A percentile compares a stretch with the other conserved stretches of the same genome.
Evolutionary conservation across 2,113 vertebrate genomes (phyloP).

Genomic region (Bolborhynchus lineola): DNA sequence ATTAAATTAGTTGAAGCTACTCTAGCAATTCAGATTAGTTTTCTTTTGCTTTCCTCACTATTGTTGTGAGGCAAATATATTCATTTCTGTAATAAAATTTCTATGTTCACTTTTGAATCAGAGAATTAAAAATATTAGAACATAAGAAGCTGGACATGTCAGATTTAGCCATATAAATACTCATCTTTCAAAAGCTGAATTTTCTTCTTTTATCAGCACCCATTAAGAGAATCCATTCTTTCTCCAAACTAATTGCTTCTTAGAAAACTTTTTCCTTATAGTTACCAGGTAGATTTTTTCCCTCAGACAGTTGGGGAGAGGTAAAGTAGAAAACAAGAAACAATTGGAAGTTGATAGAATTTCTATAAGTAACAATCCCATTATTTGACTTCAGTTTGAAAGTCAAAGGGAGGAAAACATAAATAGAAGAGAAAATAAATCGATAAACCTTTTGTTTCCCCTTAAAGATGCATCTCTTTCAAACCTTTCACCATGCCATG

Average conservation of each 20-base stretch:
- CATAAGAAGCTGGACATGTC: not conserved
- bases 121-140: not conserved
- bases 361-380: not conserved
- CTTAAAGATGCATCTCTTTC: not conserved
- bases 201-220: not conserved
- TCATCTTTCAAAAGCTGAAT: not conserved
- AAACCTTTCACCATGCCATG: not conserved
- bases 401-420: not conserved
- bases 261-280: not conserved
- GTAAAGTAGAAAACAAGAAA: not conserved
- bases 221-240: not conserved
- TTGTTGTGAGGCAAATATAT: not conserved
- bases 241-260: not conserved
- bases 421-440: not conserved
- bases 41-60: not conserved
- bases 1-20: not conserved
- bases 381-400: not conserved
- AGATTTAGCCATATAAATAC: not conserved
- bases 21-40: not conserved
- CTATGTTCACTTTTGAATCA: not conserved
- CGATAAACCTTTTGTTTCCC: not conserved
- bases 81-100: not conserved
- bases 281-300: not conserved
- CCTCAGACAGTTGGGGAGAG: not conserved
- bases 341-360: not conserved